A percentile compares a stretch with the other conserved stretches of the same genome.
These are phyloP conservation scores for Napeogenes inachia DNA, from an alignment of 2,888 invertebrate genomes.

Conservation along the genomic window DNA sequence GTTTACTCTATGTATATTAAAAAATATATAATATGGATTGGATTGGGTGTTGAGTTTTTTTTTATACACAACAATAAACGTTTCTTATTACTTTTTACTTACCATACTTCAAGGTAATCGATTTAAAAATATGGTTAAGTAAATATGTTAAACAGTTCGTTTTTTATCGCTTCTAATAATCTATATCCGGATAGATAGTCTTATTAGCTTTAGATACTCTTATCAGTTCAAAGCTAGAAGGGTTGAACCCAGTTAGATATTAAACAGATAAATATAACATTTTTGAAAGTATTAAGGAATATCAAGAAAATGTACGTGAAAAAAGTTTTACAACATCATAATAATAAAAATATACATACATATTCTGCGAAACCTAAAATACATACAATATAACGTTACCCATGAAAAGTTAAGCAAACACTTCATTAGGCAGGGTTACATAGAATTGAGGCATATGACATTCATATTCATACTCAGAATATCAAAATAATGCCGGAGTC, in stretches of 20 bases:
- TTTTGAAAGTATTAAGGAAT: neutral
- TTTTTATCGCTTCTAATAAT: neutral
- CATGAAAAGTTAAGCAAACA: conserved; percentile 19
- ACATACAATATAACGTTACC: conserved; percentile 5
- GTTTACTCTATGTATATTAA: conserved; percentile 8
- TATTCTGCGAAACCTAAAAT: conserved; percentile 11
- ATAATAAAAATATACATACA: neutral
- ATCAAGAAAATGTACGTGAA: neutral
- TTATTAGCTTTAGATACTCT: conserved; percentile 3
- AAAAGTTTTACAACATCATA: neutral
- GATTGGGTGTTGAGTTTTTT: too few relatives aligned
- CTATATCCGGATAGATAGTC: conserved; percentile 5
- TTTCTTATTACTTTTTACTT: too few relatives aligned
- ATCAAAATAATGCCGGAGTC: conserved; percentile 26
- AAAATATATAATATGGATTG: neutral
- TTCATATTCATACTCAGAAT: conserved; percentile 26
- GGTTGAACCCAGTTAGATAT: neutral
- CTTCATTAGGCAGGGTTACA: conserved; percentile 20
- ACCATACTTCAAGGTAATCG: too few relatives aligned
- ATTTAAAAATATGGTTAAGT: neutral
- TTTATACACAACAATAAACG: too few relatives aligned
- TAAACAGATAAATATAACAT: neutral
- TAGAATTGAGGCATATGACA: conserved; percentile 19
- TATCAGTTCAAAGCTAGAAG: neutral
- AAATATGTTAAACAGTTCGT: neutral